These are phyloP conservation scores for Clarias gariepinus DNA, from an alignment of 2,113 vertebrate genomes.

Conservation along the genomic window DNA sequence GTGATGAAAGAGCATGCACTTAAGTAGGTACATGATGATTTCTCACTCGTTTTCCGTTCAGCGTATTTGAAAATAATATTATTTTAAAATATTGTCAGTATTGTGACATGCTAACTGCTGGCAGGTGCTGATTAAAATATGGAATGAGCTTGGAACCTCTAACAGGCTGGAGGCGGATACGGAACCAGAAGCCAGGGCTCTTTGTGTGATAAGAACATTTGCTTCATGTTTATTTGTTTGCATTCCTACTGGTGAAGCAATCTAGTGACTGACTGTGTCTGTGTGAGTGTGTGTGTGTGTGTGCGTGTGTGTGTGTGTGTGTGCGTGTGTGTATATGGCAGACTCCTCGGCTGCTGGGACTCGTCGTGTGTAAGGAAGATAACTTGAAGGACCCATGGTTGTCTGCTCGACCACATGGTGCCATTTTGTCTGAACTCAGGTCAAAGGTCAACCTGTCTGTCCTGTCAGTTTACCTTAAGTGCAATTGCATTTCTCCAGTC, in stretches of 20 bases:
- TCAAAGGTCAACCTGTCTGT: slow-evolving; percentile 45
- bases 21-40: background rate
- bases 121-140: background rate
- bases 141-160: background rate
- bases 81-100: background rate
- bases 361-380: slow-evolving; percentile 20
- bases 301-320: slow-evolving; percentile 8
- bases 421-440: slow-evolving; percentile 47
- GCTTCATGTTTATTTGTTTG: slow-evolving; percentile 22
- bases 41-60: background rate
- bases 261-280: slow-evolving; percentile 11
- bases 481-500: slow-evolving; percentile 26
- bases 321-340: background rate
- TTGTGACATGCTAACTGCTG: background rate
- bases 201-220: slow-evolving; percentile 25
- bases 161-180: background rate
- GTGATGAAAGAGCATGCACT: background rate
- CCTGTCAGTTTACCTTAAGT: slow-evolving; percentile 18
- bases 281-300: slow-evolving; percentile 3
- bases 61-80: background rate
- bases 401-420: slow-evolving; percentile 45
- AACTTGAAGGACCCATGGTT: slow-evolving; percentile 30
- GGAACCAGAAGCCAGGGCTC: background rate
- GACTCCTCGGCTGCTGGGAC: slow-evolving; percentile 38
- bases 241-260: slow-evolving; percentile 1